Evolutionary conservation across 2,888 invertebrate species (phyloP), one percentile per base, ranked within the genome.

Genomic region (Lacanobia oleracea): DNA sequence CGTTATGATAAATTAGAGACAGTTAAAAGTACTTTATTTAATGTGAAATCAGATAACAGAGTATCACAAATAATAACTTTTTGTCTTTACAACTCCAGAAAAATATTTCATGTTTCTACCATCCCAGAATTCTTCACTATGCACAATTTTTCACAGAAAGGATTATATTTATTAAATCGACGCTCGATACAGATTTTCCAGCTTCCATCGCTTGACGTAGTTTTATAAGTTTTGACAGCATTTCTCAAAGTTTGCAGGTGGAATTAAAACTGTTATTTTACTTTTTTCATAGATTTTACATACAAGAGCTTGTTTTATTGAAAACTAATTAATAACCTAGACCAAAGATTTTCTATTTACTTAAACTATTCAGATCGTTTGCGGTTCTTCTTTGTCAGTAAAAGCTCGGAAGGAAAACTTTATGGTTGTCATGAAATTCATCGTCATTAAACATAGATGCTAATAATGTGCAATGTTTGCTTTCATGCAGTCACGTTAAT

Each of bases 141-240:
- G 53, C 56, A 69, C 60, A 67, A 61, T 67, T 73, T 81, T 66
- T 73, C 60, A 60, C 53, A 59, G 57, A 56, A n/a, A 59, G 45
- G 61, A 70, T n/a, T n/a, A 56, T 72, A 72, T 76, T 68, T 66
- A 72, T 79, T 62, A 82, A 72, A 81, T 81, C 72, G 66, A 68
- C 67, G 79, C 67, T 56, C 71, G 73, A 71, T 75, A 82, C 80
- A 82, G 71, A 76, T 73, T 82, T 76, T 76, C 76, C 27, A 79
- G 79, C 65, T 82, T 69, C 70, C 65, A 53, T 59, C 51, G 66
- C 61, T 60, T 50, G 56, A 57, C 67, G 56, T 60, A 68, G 43
- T 72, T 81, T 69, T 61, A 75, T 62, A 82, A 82, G 71, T 82
- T 81, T 67, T 77, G 83, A 77, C 83, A 77, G 77, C 56, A 53